A percentile compares a stretch with the other conserved stretches of the same genome.
These are phyloP conservation scores for Zaprionus kolodkinae DNA, from an alignment of 1,140 invertebrate species.

Conservation along the genomic window DNA sequence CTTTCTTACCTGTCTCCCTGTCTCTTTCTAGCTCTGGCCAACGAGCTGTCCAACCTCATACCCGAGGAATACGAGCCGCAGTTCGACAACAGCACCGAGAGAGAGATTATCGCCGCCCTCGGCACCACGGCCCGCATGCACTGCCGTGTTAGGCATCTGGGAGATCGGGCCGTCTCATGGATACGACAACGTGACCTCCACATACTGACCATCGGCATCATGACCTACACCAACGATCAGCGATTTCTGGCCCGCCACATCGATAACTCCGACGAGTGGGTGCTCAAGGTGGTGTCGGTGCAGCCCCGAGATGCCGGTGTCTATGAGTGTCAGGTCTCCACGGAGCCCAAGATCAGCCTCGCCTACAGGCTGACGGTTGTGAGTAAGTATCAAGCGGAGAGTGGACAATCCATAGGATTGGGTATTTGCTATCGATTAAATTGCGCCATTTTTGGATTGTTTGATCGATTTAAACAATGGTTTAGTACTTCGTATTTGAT, in stretches of 20 bases:
- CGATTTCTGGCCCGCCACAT: slow-evolving; percentile 91
- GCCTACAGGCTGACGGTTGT: slow-evolving; percentile 92
- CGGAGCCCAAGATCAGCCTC: slow-evolving; percentile 93
- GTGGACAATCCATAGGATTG: background rate
- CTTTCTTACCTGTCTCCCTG: background rate
- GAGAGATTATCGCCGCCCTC: slow-evolving; percentile 92
- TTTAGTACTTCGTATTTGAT: too few relatives aligned
- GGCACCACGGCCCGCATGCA: slow-evolving; percentile 93
- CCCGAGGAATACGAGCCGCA: slow-evolving; percentile 87
- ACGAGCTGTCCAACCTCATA: slow-evolving; percentile 75
- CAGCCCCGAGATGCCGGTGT: slow-evolving; percentile 90
- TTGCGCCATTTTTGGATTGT: too few relatives aligned
- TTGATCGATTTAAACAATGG: too few relatives aligned
- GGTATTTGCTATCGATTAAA: too few relatives aligned
- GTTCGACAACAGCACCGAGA: slow-evolving; percentile 94
- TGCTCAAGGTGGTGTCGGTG: slow-evolving; percentile 91
- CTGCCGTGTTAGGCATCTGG: slow-evolving; percentile 92
- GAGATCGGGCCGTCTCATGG: slow-evolving; percentile 93
- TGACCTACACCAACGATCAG: slow-evolving; percentile 91
- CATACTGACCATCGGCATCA: slow-evolving; percentile 90
- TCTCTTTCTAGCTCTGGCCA: slow-evolving; percentile 37
- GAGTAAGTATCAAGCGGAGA: slow-evolving; percentile 87
- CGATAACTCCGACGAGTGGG: slow-evolving; percentile 94
- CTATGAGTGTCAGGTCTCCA: slow-evolving; percentile 95
- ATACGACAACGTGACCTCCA: slow-evolving; percentile 90